Evolutionary conservation across 2,797 vertebrate species (phyloP).

Genomic region (Mormyrops boulengeri): DNA sequence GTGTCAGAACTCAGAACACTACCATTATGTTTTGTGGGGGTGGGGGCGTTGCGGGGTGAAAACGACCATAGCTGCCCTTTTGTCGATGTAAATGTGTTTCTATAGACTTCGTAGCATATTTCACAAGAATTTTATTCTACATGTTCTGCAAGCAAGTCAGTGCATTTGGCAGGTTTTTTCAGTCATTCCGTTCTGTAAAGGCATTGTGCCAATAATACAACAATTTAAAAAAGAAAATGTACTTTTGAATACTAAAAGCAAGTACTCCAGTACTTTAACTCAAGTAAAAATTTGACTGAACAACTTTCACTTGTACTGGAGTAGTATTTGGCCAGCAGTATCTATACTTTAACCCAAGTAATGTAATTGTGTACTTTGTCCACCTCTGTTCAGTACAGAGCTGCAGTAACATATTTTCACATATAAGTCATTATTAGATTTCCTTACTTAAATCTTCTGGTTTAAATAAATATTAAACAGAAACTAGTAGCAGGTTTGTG

Average conservation of each 20-base stretch:
- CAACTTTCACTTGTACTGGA: not conserved
- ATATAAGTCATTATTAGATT: not conserved
- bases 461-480: not conserved
- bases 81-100: not conserved
- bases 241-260: not conserved
- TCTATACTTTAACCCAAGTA: not conserved
- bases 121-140: not conserved
- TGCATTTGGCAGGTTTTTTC: not conserved
- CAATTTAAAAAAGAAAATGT: not conserved
- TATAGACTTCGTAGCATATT: not conserved
- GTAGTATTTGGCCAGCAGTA: not conserved
- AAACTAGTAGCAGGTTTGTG: not conserved
- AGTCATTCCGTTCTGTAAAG: not conserved
- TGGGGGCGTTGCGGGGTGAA: not conserved
- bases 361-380: not conserved
- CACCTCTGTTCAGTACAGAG: not conserved
- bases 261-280: not conserved
- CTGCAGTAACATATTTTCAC: not conserved
- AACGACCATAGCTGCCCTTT: not conserved
- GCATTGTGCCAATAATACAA: not conserved
- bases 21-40: not conserved
- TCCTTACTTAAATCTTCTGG: not conserved
- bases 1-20: not conserved
- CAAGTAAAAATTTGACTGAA: not conserved
- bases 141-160: not conserved